Base-by-base conservation (phyloP, 2,113 vertebrate genomes). In the Albula glossodonta region DNA sequence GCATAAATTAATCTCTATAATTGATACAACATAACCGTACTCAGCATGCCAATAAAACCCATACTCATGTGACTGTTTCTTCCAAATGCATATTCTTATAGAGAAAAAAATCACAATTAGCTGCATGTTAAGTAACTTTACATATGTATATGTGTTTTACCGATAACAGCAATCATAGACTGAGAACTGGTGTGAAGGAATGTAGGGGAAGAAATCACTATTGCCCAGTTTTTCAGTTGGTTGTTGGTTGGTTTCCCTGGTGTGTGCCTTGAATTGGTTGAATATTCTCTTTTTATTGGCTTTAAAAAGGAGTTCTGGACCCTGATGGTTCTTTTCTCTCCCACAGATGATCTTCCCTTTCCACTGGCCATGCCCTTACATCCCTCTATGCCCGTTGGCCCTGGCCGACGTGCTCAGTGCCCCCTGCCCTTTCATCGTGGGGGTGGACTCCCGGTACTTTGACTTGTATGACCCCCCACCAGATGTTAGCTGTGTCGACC, bases 261-360 rank as follows among this genome's bases (percentile, higher is more conserved):
- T 41, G 17, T 70, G 50, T 83, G n/a, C 48, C 2, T 22, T 31
- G 31, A 41, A 41, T 41, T 2, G 9, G 49, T 9, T 63, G 51
- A 77, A 57, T 4, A n/a, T 2, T 0, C n/a, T 7, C 57, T 51
- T 22, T n/a, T 79, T 4, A 41, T 41, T 41, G 10, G 22, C 63
- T 11, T 10, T 25, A 70, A 41, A n/a, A 22, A 41, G 5, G n/a
- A 22, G 19, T 51, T 66, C 60, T 57, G 81, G 52, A 60, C 48
- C 51, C 6, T 1, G 13, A 70, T 60, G 51, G 3, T 85, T 56
- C 80, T 52, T 88, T 86, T 60, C 89, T 89, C 85, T 84, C 88
- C 89, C 92, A 82, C 93, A 99, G 98, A 98, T 99, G 97, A 99
- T 99, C 80, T 99, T 99, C 90, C 98, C 98, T 86, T 99, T 99